Conservation (phyloP, 2,797 vertebrate species). For the Tamandua tetradactyla region DNA sequence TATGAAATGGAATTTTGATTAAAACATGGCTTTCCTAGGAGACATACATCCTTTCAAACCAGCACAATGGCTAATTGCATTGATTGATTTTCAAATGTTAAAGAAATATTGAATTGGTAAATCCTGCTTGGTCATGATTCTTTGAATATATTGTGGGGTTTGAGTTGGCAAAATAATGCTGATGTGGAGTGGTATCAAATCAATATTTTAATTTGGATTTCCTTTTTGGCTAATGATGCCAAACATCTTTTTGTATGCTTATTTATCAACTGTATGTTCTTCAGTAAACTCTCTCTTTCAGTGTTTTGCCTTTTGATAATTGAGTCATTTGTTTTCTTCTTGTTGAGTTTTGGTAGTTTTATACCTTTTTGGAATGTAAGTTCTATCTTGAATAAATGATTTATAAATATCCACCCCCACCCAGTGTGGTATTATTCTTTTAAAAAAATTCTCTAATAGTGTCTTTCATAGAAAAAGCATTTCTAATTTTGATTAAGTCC, state of each 20-base stretch:
- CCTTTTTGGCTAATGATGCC: background rate
- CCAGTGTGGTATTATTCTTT: background rate
- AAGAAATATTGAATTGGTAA: background rate
- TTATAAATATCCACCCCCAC: background rate
- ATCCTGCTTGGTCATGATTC: background rate
- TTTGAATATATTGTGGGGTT: background rate
- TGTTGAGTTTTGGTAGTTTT: background rate
- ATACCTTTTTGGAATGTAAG: background rate
- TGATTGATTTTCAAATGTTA: background rate
- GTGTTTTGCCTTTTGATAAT: background rate
- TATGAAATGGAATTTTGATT: too few relatives aligned
- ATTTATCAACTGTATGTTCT: background rate
- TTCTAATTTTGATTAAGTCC: background rate
- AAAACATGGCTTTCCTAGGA: too few relatives aligned
- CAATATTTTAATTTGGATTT: constrained; percentile 15
- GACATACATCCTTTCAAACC: too few relatives aligned
- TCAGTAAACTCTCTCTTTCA: background rate
- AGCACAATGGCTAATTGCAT: background rate
- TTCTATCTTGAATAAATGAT: background rate
- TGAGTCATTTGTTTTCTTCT: background rate
- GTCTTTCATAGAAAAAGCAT: background rate
- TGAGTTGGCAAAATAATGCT: background rate
- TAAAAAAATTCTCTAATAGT: background rate
- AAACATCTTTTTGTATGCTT: background rate
- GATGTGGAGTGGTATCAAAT: too few relatives aligned